Base-by-base conservation (phyloP, 2,113 vertebrate genomes). In the Cynoglossus semilaevis region DNA sequence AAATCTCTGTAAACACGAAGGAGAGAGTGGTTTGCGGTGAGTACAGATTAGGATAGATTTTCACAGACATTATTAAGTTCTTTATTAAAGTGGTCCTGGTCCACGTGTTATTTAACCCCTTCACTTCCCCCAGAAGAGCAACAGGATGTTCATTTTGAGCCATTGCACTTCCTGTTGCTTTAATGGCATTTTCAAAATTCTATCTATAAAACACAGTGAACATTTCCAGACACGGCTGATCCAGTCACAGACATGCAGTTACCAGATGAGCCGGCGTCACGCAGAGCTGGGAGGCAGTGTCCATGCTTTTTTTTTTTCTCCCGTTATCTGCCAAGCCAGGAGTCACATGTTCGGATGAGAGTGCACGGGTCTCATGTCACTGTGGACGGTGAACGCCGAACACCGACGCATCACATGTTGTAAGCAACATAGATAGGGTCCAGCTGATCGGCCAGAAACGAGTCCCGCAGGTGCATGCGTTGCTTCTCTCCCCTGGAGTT, bases 401-500 rank as follows among this genome's bases (percentile, higher is more conserved):
- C 15, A 29, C 36, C 22, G 16, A 44, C 47, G 56, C 17, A 17
- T 92, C 89, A 99, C 97, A 99, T 99, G 87, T 99, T 99, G 75
- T 98, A 99, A 4, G 96, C 96, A 37, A 99, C 96, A 0, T 98
- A 98, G 53, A 99, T 98, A 72, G 97, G 97, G 84, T 99, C 97
- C 69, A 99, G 81, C 80, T 98, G 96, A 73, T 99, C 97, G 0
- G 96, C 96, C 0, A 99, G 90, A 79, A 99, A 99, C 19, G 96
- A 98, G 91, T 99, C 97, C 0, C 96, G 92, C 14, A 99, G 95
- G 76, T 98, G 96, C 96, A 99, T 99, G 45, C 97, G 91, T 22
- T 99, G 97, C 51, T 99, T 99, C 85, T 99, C 97, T 10, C 97
- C 97, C 58, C 97, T 87, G 62, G 97, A 98, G 73, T 99, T 99